These are phyloP conservation scores for Antechinus stuartii DNA, from an alignment of 2,113 vertebrate species.

Conservation along the genomic window DNA sequence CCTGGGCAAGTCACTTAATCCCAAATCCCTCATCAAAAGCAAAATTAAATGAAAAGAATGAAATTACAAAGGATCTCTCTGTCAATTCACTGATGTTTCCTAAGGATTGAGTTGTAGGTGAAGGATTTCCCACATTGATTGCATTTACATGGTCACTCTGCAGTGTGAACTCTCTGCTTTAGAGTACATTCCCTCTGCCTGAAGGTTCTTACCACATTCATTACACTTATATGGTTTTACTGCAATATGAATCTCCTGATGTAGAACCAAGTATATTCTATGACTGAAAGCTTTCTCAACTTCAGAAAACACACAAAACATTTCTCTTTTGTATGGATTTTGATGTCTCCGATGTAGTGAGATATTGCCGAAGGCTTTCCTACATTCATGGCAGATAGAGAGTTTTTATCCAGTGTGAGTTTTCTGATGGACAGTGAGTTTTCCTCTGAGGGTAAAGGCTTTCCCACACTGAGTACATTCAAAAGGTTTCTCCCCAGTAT, in stretches of 20 bases:
- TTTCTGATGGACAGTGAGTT: conserved; percentile 76
- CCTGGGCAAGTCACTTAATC: too few species aligned
- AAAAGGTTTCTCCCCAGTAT: conserved; percentile 77
- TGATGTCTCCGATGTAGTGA: conserved; percentile 71
- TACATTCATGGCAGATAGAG: conserved; percentile 76
- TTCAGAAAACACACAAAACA: conserved; percentile 71
- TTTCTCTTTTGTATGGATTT: conserved; percentile 75
- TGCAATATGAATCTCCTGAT: conserved; percentile 74
- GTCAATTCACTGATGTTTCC: conserved; percentile 71
- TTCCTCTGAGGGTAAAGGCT: conserved; percentile 76
- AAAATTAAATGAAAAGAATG: too few species aligned
- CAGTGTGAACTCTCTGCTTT: conserved; percentile 77
- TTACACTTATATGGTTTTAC: conserved; percentile 76
- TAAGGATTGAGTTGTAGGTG: conserved; percentile 71
- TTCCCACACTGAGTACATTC: conserved; percentile 81
- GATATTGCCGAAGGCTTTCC: conserved; percentile 74
- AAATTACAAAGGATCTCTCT: conserved; percentile 19
- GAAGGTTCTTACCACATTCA: conserved; percentile 72
- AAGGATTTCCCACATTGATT: conserved; percentile 76
- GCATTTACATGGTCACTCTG: conserved; percentile 77
- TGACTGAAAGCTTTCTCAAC: conserved; percentile 75
- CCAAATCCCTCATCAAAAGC: too few species aligned
- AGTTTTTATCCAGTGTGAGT: conserved; percentile 81
- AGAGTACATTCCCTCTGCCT: conserved; percentile 71
- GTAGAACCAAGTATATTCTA: conserved; percentile 73